Conservation (phyloP, 2,113 vertebrate species). For the Sebastes fasciatus region DNA sequence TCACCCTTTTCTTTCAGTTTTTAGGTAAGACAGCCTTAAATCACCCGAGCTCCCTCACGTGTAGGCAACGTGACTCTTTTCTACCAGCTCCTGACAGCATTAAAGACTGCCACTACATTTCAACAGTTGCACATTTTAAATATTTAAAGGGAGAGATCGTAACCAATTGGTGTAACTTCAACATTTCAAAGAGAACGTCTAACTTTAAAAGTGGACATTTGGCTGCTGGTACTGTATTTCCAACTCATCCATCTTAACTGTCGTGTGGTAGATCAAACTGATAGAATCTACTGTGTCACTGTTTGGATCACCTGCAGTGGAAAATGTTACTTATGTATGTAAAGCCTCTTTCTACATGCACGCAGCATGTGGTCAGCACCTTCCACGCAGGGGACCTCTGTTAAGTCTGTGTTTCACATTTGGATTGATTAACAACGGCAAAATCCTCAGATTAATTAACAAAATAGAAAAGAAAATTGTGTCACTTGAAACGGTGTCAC, state of each 20-base stretch:
- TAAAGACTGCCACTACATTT: constrained; percentile 52
- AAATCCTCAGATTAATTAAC: constrained; percentile 75
- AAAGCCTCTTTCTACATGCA: not conserved
- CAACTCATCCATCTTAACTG: constrained; percentile 60
- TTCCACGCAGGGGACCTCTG: not conserved
- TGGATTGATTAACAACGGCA: constrained; percentile 26
- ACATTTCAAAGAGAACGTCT: constrained; percentile 40
- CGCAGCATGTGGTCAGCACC: not conserved
- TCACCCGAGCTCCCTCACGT: constrained; percentile 10
- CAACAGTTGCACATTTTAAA: constrained; percentile 71
- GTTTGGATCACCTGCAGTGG: constrained; percentile 62
- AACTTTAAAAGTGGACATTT: constrained; percentile 54
- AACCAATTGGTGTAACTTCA: constrained; percentile 60
- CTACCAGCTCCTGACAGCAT: constrained; percentile 15
- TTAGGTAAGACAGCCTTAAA: constrained; percentile 18
- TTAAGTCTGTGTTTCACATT: constrained; percentile 44
- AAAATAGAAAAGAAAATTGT: constrained; percentile 69
- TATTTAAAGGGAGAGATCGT: constrained; percentile 65
- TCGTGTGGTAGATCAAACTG: constrained; percentile 27
- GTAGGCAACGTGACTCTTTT: constrained; percentile 43
- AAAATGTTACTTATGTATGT: constrained; percentile 64
- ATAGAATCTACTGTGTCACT: constrained; percentile 60
- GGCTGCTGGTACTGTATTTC: constrained; percentile 48
- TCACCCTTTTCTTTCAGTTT: not conserved
- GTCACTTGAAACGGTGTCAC: constrained; percentile 85